These are phyloP conservation scores for Thysanoteuthis rhombus DNA, from an alignment of 2,888 invertebrate genomes.

Conservation along the genomic window DNA sequence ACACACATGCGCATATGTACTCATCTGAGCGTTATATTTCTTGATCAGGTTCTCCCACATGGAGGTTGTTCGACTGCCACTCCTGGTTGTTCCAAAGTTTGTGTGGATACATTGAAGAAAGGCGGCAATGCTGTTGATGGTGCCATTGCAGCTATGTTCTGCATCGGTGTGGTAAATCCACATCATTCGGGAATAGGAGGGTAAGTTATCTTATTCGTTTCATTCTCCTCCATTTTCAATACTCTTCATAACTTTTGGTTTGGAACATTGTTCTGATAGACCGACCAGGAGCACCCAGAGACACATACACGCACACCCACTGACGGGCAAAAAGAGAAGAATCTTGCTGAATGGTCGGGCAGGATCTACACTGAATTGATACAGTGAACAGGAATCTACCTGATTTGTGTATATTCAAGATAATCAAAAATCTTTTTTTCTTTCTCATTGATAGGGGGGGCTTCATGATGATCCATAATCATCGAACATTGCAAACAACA, in stretches of 20 bases:
- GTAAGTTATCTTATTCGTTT: conserved; percentile 70
- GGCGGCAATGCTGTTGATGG: conserved; percentile 84
- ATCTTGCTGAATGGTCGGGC: too few relatives aligned
- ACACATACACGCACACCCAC: too few relatives aligned
- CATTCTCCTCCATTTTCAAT: background rate
- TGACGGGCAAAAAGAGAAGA: too few relatives aligned
- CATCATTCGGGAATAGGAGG: conserved; percentile 82
- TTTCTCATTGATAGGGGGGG: conserved; percentile 75
- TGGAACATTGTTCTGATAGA: too few relatives aligned
- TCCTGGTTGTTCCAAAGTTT: conserved; percentile 78
- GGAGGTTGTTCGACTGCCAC: conserved; percentile 80
- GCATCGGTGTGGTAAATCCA: conserved; percentile 79
- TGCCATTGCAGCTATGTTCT: conserved; percentile 78
- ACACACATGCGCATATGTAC: background rate
- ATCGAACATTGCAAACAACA: conserved; percentile 72
- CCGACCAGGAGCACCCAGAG: too few relatives aligned
- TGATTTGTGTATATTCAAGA: too few relatives aligned
- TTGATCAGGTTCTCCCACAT: conserved; percentile 75
- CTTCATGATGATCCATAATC: conserved; percentile 79
- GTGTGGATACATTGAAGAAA: conserved; percentile 75
- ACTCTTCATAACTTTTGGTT: too few relatives aligned
- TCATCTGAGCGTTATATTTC: background rate
- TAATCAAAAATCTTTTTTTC: background rate
- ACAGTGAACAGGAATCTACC: too few relatives aligned
- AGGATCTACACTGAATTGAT: too few relatives aligned